phyloP scores from a whole-genome alignment of 2,888 invertebrate species.

The Ernsta delagoae region DNA sequence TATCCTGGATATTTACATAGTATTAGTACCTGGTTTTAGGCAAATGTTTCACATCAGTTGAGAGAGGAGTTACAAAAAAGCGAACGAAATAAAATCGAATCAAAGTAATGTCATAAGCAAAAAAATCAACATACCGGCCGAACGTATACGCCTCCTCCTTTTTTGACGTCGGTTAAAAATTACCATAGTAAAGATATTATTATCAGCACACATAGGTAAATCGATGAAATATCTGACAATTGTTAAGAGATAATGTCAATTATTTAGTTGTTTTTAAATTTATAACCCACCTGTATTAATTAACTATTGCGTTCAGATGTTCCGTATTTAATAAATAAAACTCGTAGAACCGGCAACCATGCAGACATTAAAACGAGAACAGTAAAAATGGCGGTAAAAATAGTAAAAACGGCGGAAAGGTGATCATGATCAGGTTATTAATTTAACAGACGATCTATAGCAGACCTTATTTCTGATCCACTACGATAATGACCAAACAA shows the following conservation, averaged over 20 bases:
- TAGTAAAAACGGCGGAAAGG: neutral
- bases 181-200: too few species aligned
- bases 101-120: neutral
- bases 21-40: slow-evolving; percentile 23
- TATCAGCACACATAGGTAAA: too few species aligned
- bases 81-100: neutral
- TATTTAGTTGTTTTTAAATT: neutral
- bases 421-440: neutral
- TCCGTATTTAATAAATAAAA: slow-evolving; percentile 5
- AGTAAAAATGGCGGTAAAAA: neutral
- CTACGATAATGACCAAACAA: too few species aligned
- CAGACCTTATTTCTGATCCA: neutral
- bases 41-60: slow-evolving; percentile 1
- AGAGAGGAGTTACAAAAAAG: neutral
- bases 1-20: slow-evolving; percentile 34
- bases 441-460: neutral
- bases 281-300: neutral
- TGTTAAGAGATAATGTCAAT: too few species aligned
- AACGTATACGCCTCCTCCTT: too few species aligned
- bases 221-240: too few species aligned
- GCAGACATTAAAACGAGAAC: neutral
- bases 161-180: too few species aligned
- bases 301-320: neutral
- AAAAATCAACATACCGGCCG: too few species aligned
- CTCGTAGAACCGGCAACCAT: neutral